phyloP scores from a whole-genome alignment of 2,797 vertebrate species.

The Streptopelia turtur region DNA sequence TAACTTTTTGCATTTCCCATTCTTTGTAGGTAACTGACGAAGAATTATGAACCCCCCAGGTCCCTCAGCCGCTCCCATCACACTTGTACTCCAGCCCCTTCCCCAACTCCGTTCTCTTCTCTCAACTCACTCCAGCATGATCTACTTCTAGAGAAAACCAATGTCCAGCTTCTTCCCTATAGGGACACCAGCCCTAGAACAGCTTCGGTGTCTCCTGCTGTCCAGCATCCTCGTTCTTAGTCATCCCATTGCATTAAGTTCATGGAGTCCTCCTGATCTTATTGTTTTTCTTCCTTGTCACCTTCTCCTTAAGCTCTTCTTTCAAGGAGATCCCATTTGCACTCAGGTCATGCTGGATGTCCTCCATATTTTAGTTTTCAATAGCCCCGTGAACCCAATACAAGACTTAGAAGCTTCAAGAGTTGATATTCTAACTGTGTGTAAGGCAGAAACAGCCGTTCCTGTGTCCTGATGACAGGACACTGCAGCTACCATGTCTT shows the following conservation, averaged over 20 bases:
- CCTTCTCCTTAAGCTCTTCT: neutral
- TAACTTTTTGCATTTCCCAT: rapidly evolving
- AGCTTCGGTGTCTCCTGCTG: neutral
- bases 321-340: neutral
- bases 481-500: rapidly evolving
- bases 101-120: too few relatives aligned
- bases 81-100: too few relatives aligned
- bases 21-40: rapidly evolving
- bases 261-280: neutral
- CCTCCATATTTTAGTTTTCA: neutral
- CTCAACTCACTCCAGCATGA: too few relatives aligned
- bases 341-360: neutral
- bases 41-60: too few relatives aligned
- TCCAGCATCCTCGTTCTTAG: neutral
- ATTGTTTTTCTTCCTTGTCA: neutral
- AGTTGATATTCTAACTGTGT: rapidly evolving
- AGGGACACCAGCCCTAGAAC: neutral
- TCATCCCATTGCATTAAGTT: neutral
- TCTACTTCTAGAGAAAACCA: neutral
- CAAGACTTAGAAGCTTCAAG: neutral
- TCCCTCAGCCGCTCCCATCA: too few relatives aligned
- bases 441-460: neutral
- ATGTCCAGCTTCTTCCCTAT: neutral
- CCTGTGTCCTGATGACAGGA: neutral
- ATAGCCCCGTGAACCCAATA: rapidly evolving